These are phyloP conservation scores for Lepidurus packardi DNA, from an alignment of 1,140 invertebrate genomes.

Conservation along the genomic window DNA sequence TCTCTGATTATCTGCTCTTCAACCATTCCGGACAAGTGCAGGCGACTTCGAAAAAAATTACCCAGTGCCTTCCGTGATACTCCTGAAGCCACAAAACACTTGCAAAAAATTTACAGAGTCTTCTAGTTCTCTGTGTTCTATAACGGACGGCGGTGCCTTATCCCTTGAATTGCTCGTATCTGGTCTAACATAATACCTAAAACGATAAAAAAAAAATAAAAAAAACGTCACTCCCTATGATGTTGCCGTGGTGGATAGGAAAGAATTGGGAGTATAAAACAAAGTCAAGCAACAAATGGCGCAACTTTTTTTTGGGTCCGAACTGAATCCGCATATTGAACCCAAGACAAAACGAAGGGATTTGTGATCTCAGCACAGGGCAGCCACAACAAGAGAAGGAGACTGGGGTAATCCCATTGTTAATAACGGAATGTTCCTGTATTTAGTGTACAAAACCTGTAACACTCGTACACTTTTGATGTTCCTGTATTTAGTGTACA, in stretches of 20 bases:
- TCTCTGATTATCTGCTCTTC: background rate
- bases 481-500: no score
- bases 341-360: background rate
- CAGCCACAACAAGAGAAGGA: background rate
- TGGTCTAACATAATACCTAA: background rate
- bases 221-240: no score
- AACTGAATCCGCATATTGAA: background rate
- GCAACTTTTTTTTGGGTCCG: background rate
- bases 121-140: background rate
- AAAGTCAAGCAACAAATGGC: background rate
- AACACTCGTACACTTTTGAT: no score
- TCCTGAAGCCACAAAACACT: background rate
- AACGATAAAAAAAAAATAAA: background rate
- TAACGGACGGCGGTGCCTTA: background rate
- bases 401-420: constrained; percentile 4
- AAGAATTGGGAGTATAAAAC: background rate
- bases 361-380: constrained; percentile 7
- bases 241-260: background rate
- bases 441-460: no score
- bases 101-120: background rate
- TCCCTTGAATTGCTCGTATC: background rate
- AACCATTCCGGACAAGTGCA: constrained; percentile 3
- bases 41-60: background rate
- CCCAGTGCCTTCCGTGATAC: constrained; percentile 10
- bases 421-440: no score